phyloP scores from a whole-genome alignment of 1,140 invertebrate species.

The Eurosta solidaginis region DNA sequence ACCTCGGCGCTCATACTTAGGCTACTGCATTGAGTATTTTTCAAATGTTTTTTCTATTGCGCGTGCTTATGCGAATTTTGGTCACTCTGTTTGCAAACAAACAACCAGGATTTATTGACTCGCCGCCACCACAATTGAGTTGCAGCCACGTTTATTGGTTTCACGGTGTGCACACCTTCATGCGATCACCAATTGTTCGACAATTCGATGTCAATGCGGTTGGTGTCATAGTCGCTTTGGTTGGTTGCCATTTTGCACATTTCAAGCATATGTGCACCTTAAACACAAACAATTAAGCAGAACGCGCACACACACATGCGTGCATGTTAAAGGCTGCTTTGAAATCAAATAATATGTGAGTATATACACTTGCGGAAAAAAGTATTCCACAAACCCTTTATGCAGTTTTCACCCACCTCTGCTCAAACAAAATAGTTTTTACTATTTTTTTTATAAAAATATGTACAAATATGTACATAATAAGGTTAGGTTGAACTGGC shows the following conservation, averaged over 20 bases:
- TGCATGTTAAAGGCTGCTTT: not conserved
- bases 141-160: not conserved
- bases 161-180: not conserved
- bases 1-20: no score
- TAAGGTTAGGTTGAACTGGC: no score
- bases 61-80: slow-evolving; percentile 13
- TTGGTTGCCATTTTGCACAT: slow-evolving; percentile 12
- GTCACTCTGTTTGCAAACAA: not conserved
- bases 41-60: not conserved
- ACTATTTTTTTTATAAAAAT: no score
- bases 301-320: not conserved
- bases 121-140: not conserved
- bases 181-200: not conserved
- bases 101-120: not conserved
- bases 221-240: not conserved
- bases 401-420: no score
- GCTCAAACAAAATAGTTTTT: no score
- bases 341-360: no score
- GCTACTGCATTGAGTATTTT: not conserved
- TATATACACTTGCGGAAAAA: no score
- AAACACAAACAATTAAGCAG: slow-evolving; percentile 4
- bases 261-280: not conserved
- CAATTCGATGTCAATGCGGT: not conserved
- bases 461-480: no score
- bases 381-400: no score